A percentile compares a stretch with the other conserved stretches of the same genome.
phyloP scores from a whole-genome alignment of 1,140 invertebrate species.

The Alviniconcha marisindica region DNA sequence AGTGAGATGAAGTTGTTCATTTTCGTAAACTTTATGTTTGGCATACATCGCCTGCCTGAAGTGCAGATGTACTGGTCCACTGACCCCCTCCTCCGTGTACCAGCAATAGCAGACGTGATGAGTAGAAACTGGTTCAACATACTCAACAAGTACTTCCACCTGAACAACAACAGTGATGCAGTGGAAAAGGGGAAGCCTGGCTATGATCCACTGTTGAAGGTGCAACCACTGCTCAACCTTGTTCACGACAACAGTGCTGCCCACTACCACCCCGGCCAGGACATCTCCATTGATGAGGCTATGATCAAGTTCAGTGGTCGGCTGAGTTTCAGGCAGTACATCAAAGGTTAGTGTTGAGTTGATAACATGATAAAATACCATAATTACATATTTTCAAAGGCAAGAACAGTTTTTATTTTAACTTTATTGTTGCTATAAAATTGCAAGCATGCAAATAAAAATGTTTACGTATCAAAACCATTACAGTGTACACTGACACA shows the following conservation, averaged over 20 bases:
- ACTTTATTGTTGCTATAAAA: too few species aligned
- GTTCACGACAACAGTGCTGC: constrained; percentile 35
- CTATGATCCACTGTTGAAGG: constrained; percentile 53
- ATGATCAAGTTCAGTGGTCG: constrained; percentile 76
- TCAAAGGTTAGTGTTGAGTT: constrained; percentile 65
- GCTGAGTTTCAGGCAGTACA: constrained; percentile 74
- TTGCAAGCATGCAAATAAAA: too few species aligned
- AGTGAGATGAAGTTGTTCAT: too few species aligned
- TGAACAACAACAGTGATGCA: not conserved
- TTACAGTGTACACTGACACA: too few species aligned
- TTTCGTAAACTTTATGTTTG: too few species aligned
- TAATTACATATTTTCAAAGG: not conserved
- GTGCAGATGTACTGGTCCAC: too few species aligned
- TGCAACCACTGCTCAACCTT: constrained; percentile 47
- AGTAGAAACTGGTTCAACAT: not conserved
- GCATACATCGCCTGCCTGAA: too few species aligned
- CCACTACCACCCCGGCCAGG: constrained; percentile 31
- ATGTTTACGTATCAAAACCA: too few species aligned
- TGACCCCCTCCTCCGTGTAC: too few species aligned
- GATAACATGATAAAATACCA: not conserved
- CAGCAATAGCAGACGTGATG: not conserved
- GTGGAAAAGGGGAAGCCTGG: not conserved
- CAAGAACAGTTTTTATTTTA: not conserved
- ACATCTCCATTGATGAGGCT: constrained; percentile 71
- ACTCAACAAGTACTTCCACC: not conserved